phyloP scores from a whole-genome alignment of 2,797 vertebrate species.

The Serranus cabrilla region DNA sequence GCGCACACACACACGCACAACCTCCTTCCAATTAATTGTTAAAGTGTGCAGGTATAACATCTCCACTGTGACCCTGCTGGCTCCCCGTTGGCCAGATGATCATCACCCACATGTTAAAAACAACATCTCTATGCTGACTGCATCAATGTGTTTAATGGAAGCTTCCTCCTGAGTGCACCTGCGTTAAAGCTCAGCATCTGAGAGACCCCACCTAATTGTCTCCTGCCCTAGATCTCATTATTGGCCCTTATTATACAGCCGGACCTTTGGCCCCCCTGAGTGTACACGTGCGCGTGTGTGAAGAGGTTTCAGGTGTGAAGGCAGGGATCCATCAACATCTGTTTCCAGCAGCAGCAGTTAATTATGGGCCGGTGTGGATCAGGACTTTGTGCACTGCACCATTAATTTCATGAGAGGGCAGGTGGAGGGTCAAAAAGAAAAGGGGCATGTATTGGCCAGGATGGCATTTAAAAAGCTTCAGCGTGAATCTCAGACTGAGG shows the following conservation, averaged over 20 bases:
- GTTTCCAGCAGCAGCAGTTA: slow-evolving; percentile 29
- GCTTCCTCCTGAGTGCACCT: slow-evolving; percentile 64
- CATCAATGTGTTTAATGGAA: slow-evolving; percentile 58
- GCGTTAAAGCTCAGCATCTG: slow-evolving; percentile 59
- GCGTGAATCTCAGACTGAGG: not conserved
- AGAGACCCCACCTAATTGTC: slow-evolving; percentile 69
- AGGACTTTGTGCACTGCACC: slow-evolving; percentile 32
- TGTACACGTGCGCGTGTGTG: not conserved
- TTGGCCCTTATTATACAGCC: slow-evolving; percentile 61
- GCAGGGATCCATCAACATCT: slow-evolving; percentile 40
- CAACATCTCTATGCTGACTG: slow-evolving; percentile 65
- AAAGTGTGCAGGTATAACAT: slow-evolving; percentile 51
- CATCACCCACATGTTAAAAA: slow-evolving; percentile 59
- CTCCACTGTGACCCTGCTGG: slow-evolving; percentile 54
- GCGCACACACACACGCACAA: slow-evolving; percentile 15
- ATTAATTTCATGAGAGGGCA: slow-evolving; percentile 35
- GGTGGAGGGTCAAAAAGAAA: slow-evolving; percentile 29
- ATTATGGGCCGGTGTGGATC: slow-evolving; percentile 39
- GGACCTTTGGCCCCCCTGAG: slow-evolving; percentile 44
- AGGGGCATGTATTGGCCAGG: slow-evolving; percentile 20
- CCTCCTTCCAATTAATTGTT: slow-evolving; percentile 65
- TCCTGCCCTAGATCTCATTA: slow-evolving; percentile 68
- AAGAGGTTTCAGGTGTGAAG: slow-evolving; percentile 31
- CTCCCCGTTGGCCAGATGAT: slow-evolving; percentile 61
- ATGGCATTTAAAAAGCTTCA: slow-evolving; percentile 21